Conservation (phyloP, 2,888 invertebrate species). For the Branchellion lobata region DNA sequence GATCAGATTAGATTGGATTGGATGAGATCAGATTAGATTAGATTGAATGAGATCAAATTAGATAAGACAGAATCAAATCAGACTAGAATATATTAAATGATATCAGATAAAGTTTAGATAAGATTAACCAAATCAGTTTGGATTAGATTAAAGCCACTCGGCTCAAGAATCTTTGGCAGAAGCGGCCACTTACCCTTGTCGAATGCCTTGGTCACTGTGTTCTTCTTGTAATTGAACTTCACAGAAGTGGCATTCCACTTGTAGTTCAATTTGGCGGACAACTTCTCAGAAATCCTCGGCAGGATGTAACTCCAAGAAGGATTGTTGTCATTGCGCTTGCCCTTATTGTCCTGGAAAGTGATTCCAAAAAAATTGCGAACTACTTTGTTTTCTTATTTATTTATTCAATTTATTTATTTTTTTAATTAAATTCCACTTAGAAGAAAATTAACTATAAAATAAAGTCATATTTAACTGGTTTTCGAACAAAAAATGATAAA, state of each 20-base stretch:
- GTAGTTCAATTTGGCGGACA: not conserved
- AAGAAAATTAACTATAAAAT: too few species aligned
- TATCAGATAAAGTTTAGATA: too few species aligned
- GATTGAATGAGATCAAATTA: too few species aligned
- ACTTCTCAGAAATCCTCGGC: constrained; percentile 13
- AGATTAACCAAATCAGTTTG: too few species aligned
- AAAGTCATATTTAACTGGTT: too few species aligned
- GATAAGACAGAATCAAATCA: too few species aligned
- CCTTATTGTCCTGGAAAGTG: not conserved
- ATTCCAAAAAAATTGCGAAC: not conserved
- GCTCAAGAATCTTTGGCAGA: too few species aligned
- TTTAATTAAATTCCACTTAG: not conserved
- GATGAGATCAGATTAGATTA: too few species aligned
- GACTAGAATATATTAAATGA: too few species aligned
- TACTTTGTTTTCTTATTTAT: not conserved
- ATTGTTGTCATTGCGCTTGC: not conserved
- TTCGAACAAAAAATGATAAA: too few species aligned
- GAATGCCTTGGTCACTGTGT: not conserved
- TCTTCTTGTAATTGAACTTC: constrained; percentile 28
- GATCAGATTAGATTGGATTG: too few species aligned
- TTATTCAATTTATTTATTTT: not conserved
- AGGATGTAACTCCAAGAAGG: constrained; percentile 7
- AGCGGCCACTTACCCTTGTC: constrained; percentile 25
- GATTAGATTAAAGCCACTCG: too few species aligned
- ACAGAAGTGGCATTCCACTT: constrained; percentile 34